Evolutionary conservation across 2,797 vertebrate genomes (phyloP).

Genomic region (Diglossa cyanea): DNA sequence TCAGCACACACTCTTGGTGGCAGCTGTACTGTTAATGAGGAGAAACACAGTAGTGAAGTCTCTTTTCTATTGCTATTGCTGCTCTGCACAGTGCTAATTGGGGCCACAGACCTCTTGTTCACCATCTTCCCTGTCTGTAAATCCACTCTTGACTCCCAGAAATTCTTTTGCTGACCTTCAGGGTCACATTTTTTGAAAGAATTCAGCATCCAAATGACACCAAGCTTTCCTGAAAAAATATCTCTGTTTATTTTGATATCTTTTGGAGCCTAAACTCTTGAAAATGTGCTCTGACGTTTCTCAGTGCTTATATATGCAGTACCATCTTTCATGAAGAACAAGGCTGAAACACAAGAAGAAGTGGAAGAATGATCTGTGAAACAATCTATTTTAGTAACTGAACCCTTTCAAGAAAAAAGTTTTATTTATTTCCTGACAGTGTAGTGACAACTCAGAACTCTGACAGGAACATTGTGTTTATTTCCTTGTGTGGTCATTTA

Average conservation of each 20-base stretch:
- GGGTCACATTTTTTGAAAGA: constrained; percentile 44
- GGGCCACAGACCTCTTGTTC: constrained; percentile 57
- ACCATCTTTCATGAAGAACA: not conserved
- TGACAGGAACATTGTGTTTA: not conserved
- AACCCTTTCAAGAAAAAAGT: not conserved
- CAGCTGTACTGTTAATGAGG: constrained; percentile 43
- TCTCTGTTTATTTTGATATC: constrained; percentile 24
- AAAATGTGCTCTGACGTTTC: not conserved
- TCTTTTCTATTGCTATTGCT: not conserved
- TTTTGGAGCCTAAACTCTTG: not conserved
- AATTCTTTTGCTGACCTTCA: constrained; percentile 57
- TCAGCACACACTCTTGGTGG: not conserved
- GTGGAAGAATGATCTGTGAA: not conserved
- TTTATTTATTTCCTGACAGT: constrained; percentile 23
- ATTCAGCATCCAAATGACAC: constrained; percentile 18
- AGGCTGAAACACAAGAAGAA: not conserved
- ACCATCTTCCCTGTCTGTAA: constrained; percentile 39
- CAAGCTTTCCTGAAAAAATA: constrained; percentile 34
- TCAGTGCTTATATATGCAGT: not conserved
- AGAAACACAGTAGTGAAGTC: not conserved
- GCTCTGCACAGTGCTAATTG: constrained; percentile 41
- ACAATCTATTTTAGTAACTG: not conserved
- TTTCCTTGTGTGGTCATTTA: constrained; percentile 55
- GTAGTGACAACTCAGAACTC: not conserved
- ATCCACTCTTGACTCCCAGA: constrained; percentile 47